phyloP scores from a whole-genome alignment of 2,113 vertebrate species.

The Petroica traversi region DNA sequence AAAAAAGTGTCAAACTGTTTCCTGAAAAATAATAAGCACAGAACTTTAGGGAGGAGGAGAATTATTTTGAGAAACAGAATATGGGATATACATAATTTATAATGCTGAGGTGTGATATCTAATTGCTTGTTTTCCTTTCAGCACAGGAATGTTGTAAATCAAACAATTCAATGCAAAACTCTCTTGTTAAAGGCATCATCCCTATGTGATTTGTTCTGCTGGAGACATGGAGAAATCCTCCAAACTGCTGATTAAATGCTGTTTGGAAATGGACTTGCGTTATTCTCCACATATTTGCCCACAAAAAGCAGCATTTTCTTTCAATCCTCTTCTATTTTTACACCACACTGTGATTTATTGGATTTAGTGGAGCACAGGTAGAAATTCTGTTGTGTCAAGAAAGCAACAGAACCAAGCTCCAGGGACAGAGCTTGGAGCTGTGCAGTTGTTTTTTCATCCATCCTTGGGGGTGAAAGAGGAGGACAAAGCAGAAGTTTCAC shows the following conservation, averaged over 20 bases:
- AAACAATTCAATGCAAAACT: background rate
- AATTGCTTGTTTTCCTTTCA: background rate
- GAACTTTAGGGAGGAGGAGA: background rate
- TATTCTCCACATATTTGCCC: background rate
- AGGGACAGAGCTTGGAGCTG: background rate
- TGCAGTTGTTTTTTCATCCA: background rate
- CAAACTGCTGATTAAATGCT: background rate
- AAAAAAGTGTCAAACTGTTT: background rate
- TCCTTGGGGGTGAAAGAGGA: background rate
- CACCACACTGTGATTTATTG: background rate
- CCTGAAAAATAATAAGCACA: background rate
- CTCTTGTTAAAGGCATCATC: background rate
- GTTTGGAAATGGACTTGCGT: background rate
- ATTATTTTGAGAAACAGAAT: background rate
- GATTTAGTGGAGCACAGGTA: background rate
- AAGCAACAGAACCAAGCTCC: background rate
- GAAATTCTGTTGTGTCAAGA: background rate
- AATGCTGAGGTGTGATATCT: background rate
- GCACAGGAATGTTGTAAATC: background rate
- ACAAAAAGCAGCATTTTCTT: background rate
- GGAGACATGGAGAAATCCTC: background rate
- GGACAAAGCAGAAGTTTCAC: background rate
- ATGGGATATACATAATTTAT: background rate
- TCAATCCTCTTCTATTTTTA: background rate
- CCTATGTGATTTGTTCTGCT: background rate